Evolutionary conservation across 2,113 vertebrate species (phyloP), one percentile per base, ranked within the genome.

Genomic region (Talpa occidentalis): DNA sequence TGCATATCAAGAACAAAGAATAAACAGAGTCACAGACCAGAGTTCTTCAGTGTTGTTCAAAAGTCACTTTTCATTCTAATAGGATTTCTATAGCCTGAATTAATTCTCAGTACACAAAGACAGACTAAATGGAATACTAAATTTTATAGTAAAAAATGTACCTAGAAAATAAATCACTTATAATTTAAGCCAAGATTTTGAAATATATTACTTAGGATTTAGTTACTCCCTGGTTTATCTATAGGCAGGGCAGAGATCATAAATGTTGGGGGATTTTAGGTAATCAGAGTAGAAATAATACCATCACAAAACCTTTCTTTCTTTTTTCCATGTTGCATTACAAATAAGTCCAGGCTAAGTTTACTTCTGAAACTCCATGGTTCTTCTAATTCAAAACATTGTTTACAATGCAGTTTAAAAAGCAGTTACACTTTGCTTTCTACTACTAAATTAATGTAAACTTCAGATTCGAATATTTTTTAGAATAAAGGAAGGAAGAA

Each of bases 161-260:
- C 59, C 77, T 42, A 78, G 67, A 90, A 95, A 85, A 81, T 49
- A 93, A 81, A 66, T 74, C 19, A 92, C 35, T 81, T 82, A 77
- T 32, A 86, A 96, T 78, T 67, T 74, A 89, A 78, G 16, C 37
- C 90, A 88, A 85, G 66, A 49, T 62, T 91, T 66, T 91, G 7
- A 91, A 94, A 89, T 86, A 52, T 94, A 76, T 22, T 74, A 66
- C 24, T 74, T 59, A 80, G 40, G 19, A 88, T 74, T 88, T 79
- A 93, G 40, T 84, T 67, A 91, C 10, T 40, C 28, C 11, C 47
- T 85, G 30, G 10, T 62, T 94, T 56, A 95, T 77, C 12, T 94
- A 89, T 74, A 76, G 66, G 64, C 28, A 95, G 6, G 16, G 28
- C 28, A 96, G 9, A 91, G 59, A 85, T 32, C 66, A 84, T 35